These are phyloP conservation scores for Hemistola chrysoprasaria DNA, from an alignment of 2,888 invertebrate species.

Conservation along the genomic window DNA sequence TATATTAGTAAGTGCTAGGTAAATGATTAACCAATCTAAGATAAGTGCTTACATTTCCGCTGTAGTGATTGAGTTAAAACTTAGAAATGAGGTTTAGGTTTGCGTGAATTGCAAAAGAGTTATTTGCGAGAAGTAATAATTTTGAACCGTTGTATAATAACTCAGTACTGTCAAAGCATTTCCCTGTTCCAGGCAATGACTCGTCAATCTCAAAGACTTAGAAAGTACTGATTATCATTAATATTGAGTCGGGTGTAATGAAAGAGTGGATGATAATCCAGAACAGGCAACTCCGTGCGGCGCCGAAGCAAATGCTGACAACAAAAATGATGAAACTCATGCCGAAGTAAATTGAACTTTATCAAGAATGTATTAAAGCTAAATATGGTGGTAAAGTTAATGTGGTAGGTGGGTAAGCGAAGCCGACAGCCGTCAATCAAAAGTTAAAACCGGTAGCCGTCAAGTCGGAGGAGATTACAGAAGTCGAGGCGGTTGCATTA, in stretches of 20 bases:
- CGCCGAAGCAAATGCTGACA: slow-evolving; percentile 68
- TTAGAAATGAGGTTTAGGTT: too few relatives aligned
- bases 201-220: slow-evolving; percentile 44
- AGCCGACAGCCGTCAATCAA: slow-evolving; percentile 81
- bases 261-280: slow-evolving; percentile 80
- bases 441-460: slow-evolving; percentile 80
- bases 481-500: slow-evolving; percentile 58
- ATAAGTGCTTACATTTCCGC: too few relatives aligned
- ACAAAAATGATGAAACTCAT: slow-evolving; percentile 27
- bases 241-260: slow-evolving; percentile 76
- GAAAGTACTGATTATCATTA: slow-evolving; percentile 73
- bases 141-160: too few relatives aligned
- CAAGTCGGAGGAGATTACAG: slow-evolving; percentile 73
- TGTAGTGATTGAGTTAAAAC: too few relatives aligned
- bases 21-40: too few relatives aligned
- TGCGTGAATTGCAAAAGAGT: too few relatives aligned
- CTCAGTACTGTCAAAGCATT: too few relatives aligned
- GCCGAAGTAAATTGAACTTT: slow-evolving; percentile 34
- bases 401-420: slow-evolving; percentile 56
- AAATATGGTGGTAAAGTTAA: slow-evolving; percentile 28
- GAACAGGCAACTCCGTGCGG: slow-evolving; percentile 71
- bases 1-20: too few relatives aligned
- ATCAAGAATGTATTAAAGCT: slow-evolving; percentile 27
- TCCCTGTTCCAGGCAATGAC: slow-evolving; percentile 24
- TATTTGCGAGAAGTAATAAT: too few relatives aligned